Evolutionary conservation across 2,113 vertebrate species (phyloP).

Genomic region (Callopanchax toddi): DNA sequence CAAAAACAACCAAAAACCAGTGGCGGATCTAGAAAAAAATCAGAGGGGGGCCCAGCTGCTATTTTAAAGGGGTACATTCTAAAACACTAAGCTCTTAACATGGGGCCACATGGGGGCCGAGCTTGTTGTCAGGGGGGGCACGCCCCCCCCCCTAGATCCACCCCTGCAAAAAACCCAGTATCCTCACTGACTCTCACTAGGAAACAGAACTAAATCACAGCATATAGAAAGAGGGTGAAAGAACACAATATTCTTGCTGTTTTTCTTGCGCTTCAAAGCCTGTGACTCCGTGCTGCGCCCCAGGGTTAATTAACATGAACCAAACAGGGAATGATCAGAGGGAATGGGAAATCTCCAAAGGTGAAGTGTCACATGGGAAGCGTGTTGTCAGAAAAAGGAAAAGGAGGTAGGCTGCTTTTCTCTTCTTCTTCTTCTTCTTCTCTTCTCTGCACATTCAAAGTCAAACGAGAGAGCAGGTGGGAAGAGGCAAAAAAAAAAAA

Average conservation of each 20-base stretch:
- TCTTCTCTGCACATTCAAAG: constrained; percentile 40
- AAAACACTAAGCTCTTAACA: too few species aligned
- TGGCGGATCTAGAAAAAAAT: too few species aligned
- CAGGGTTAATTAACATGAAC: constrained; percentile 84
- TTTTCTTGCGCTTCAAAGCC: constrained; percentile 75
- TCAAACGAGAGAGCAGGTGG: constrained; percentile 59
- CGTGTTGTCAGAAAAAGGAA: constrained; percentile 75
- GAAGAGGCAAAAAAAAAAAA: constrained; percentile 37
- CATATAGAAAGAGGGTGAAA: constrained; percentile 50
- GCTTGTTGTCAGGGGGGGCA: too few species aligned
- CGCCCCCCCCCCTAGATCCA: too few species aligned
- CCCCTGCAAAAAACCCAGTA: constrained; percentile 14
- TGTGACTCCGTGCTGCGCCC: constrained; percentile 66
- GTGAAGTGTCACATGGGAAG: constrained; percentile 82
- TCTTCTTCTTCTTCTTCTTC: too few species aligned
- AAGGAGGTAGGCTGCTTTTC: constrained; percentile 41
- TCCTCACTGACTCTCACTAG: constrained; percentile 48
- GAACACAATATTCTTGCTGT: constrained; percentile 35
- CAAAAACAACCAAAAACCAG: too few species aligned
- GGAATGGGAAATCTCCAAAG: constrained; percentile 80
- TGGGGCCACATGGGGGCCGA: too few species aligned
- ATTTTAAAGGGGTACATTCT: too few species aligned
- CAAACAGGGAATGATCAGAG: constrained; percentile 79
- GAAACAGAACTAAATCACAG: constrained; percentile 49
- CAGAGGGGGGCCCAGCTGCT: too few species aligned